Conservation (phyloP, 2,888 invertebrate genomes). For the Enchytraeus crypticus region DNA sequence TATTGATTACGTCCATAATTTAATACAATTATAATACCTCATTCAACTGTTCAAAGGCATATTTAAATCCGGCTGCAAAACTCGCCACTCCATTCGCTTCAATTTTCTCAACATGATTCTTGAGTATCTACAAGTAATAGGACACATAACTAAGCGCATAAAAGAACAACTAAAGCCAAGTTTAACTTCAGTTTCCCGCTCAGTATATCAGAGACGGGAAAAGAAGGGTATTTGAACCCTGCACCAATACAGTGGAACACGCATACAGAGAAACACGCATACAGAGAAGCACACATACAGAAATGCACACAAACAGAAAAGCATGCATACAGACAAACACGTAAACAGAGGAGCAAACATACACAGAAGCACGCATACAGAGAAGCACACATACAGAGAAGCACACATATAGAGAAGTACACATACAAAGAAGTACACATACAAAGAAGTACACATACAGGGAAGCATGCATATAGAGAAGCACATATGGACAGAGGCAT, state of each 20-base stretch:
- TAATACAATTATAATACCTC: slow-evolving; percentile 36
- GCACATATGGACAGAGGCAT: background rate
- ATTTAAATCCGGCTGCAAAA: slow-evolving; percentile 47
- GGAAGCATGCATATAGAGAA: background rate
- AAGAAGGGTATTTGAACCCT: background rate
- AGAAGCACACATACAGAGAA: too few relatives aligned
- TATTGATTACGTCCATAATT: background rate
- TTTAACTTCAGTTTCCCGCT: too few relatives aligned
- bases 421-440: too few relatives aligned
- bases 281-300: background rate
- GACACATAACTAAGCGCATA: too few relatives aligned
- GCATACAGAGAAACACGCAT: background rate
- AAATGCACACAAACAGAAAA: too few relatives aligned
- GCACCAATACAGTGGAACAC: background rate
- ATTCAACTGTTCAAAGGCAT: slow-evolving; percentile 50
- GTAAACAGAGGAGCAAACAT: background rate
- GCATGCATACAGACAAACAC: too few relatives aligned
- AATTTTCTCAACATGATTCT: slow-evolving; percentile 45
- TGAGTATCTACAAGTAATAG: slow-evolving; percentile 47
- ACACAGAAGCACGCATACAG: too few relatives aligned
- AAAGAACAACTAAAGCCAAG: too few relatives aligned
- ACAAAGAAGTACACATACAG: too few relatives aligned
- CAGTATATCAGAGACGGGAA: too few relatives aligned
- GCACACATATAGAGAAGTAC: too few relatives aligned
- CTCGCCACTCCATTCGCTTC: slow-evolving; percentile 48